Evolutionary conservation across 2,888 invertebrate species (phyloP).

Genomic region (Brachyptera putata): DNA sequence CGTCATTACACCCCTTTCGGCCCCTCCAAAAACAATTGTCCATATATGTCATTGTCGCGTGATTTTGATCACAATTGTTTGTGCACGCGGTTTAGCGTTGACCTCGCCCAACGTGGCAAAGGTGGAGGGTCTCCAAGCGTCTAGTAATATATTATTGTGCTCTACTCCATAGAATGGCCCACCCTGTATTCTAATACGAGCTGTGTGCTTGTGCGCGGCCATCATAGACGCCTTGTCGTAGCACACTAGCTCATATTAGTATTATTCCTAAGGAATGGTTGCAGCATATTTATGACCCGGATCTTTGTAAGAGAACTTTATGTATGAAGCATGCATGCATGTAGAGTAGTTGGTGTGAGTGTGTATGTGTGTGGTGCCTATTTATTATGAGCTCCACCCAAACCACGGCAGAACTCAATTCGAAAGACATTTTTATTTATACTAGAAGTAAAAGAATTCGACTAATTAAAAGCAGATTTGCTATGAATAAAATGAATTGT

Average conservation of each 20-base stretch:
- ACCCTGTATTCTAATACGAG: slow-evolving; percentile 11
- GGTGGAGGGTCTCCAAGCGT: not conserved
- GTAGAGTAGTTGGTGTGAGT: not conserved
- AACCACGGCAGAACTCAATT: too few species aligned
- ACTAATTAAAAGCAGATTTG: too few species aligned
- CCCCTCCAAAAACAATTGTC: slow-evolving; percentile 7
- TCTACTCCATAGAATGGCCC: slow-evolving; percentile 1
- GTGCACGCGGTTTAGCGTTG: not conserved
- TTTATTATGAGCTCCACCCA: not conserved
- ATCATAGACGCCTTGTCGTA: slow-evolving; percentile 7
- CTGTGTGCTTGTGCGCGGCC: not conserved
- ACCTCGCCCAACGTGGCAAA: slow-evolving; percentile 10
- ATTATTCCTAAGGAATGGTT: slow-evolving; percentile 1
- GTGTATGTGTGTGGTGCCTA: not conserved
- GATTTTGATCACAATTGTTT: slow-evolving; percentile 5
- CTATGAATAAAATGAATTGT: too few species aligned
- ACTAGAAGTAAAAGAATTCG: too few species aligned
- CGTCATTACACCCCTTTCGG: not conserved
- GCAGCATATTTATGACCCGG: slow-evolving; percentile 21
- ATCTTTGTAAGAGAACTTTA: slow-evolving; percentile 8
- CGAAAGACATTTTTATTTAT: too few species aligned
- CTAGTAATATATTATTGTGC: not conserved
- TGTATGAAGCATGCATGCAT: not conserved
- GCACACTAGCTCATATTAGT: slow-evolving; percentile 11
- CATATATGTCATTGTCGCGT: slow-evolving; percentile 4